Conservation (phyloP, 1,140 invertebrate species). For the Caerostris darwini region DNA sequence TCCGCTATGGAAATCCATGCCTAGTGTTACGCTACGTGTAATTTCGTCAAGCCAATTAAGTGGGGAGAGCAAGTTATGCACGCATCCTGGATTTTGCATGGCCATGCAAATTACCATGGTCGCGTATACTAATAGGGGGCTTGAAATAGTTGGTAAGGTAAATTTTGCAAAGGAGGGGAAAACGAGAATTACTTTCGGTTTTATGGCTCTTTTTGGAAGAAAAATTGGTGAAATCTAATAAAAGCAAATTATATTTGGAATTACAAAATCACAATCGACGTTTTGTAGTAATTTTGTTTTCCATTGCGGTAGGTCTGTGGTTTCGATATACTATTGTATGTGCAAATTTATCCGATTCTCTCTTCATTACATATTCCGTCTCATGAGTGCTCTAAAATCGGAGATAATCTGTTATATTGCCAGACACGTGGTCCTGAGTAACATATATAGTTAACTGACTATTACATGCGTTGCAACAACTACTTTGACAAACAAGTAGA, state of each 20-base stretch:
- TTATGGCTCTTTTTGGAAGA: background rate
- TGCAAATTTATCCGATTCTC: background rate
- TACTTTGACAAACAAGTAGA: too few species aligned
- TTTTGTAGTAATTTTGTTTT: background rate
- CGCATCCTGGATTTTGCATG: conserved; percentile 31
- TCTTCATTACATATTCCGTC: background rate
- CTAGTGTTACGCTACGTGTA: background rate
- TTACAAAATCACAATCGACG: background rate
- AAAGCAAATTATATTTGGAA: background rate
- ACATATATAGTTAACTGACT: too few species aligned
- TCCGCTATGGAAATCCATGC: background rate
- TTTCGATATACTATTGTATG: background rate
- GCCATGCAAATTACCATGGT: conserved; percentile 48
- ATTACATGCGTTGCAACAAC: too few species aligned
- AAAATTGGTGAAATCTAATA: background rate
- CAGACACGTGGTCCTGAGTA: too few species aligned
- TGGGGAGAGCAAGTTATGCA: background rate
- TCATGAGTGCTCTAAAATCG: background rate
- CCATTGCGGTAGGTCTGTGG: background rate
- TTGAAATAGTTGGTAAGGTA: background rate
- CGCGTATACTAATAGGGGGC: background rate
- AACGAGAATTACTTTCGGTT: too few species aligned
- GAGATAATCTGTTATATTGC: background rate
- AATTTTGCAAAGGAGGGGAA: background rate
- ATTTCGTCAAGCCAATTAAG: conserved; percentile 70